These are phyloP conservation scores for Ianthella basta DNA, from an alignment of 37 sponge, comb jelly and placozoan genomes.

Conservation along the genomic window DNA sequence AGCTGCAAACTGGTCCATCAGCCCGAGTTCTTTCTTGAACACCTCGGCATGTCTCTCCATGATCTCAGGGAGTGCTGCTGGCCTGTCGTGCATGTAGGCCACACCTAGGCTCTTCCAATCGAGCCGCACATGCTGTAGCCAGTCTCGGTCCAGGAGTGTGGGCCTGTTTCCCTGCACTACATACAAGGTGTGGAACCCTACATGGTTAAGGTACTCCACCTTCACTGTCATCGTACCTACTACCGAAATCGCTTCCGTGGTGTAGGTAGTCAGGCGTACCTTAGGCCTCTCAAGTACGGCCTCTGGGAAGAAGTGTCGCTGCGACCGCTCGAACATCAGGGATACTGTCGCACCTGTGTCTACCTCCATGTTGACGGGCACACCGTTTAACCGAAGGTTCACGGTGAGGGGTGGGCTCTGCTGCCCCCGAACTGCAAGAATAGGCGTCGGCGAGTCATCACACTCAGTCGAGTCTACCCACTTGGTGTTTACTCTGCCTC, in stretches of 20 bases:
- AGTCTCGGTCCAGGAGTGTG: background rate
- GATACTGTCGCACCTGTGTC: constrained; percentile 31
- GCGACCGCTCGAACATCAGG: background rate
- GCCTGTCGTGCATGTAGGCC: background rate
- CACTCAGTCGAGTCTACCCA: too few species aligned
- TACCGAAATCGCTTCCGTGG: background rate
- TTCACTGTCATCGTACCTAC: background rate
- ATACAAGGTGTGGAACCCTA: background rate
- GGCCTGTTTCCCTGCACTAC: constrained; percentile 1
- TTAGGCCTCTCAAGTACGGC: background rate
- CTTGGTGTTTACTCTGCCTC: too few species aligned
- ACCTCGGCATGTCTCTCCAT: background rate
- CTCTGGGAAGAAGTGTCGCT: too few species aligned
- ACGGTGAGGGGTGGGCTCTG: background rate
- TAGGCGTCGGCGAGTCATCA: too few species aligned
- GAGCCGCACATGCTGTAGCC: constrained; percentile 1
- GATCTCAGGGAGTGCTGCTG: background rate
- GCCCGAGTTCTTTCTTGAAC: constrained; percentile 17
- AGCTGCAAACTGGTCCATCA: constrained; percentile 3
- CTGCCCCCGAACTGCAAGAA: too few species aligned
- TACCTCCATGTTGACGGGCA: constrained; percentile 15
- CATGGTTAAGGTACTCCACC: background rate
- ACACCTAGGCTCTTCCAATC: background rate
- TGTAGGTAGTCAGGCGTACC: background rate
- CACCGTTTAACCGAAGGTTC: background rate